Conservation (phyloP, 2,797 vertebrate species). For the Acanthornis magna region DNA sequence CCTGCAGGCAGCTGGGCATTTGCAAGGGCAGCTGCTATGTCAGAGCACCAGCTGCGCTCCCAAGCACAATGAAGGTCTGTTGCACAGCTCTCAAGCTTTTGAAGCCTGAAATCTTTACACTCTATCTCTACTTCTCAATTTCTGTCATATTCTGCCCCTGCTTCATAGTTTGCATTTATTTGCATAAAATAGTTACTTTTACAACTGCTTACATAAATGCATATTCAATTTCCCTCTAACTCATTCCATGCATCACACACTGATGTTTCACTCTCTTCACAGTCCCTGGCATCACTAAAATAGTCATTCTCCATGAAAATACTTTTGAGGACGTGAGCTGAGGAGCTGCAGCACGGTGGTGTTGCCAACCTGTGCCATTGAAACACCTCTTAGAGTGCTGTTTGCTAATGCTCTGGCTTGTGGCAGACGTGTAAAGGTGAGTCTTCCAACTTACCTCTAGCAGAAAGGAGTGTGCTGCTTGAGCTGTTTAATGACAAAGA, state of each 20-base stretch:
- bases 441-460: background rate
- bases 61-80: rapidly evolving
- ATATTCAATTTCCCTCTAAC: background rate
- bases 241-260: background rate
- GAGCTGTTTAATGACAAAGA: background rate
- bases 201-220: background rate
- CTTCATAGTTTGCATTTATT: background rate
- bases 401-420: background rate
- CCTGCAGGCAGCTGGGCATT: background rate
- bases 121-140: background rate
- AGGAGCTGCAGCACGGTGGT: background rate
- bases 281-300: background rate
- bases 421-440: background rate
- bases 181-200: background rate
- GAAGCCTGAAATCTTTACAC: background rate
- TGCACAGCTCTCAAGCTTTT: background rate
- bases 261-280: background rate
- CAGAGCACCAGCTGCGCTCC: rapidly evolving
- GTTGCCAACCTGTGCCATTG: background rate
- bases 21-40: background rate
- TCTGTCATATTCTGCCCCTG: background rate
- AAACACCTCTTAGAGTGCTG: background rate
- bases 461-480: background rate
- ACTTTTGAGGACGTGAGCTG: background rate
- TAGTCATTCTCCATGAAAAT: background rate